Evolutionary conservation across 1,140 invertebrate genomes (phyloP).

Genomic region (Ceratina australensis): DNA sequence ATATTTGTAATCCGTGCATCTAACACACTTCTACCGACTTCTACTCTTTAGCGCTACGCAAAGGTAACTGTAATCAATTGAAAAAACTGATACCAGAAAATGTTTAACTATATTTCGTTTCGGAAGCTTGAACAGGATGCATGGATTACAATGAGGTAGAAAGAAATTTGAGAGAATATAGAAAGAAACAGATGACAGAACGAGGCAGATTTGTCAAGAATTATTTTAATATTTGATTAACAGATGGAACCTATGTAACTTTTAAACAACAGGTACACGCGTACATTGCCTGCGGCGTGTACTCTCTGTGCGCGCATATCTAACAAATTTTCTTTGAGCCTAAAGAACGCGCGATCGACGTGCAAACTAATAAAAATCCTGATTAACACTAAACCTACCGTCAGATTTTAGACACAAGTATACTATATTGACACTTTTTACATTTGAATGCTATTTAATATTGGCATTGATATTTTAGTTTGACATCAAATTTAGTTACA

Average conservation of each 20-base stretch:
- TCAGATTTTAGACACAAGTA: too few species aligned
- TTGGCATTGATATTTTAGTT: too few species aligned
- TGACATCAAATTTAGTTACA: too few species aligned
- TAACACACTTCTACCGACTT: neutral
- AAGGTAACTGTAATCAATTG: too few species aligned
- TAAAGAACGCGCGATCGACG: neutral
- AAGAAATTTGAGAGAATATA: neutral
- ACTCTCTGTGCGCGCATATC: neutral
- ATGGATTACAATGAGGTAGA: neutral
- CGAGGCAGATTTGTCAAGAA: neutral
- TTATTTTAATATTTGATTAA: neutral
- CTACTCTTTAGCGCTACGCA: too few species aligned
- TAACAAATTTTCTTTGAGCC: neutral
- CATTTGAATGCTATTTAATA: too few species aligned
- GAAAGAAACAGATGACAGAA: neutral
- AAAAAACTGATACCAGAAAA: too few species aligned
- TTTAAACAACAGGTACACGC: neutral
- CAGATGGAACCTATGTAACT: neutral
- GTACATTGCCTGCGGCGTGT: too few species aligned
- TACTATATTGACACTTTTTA: too few species aligned
- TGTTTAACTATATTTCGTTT: too few species aligned
- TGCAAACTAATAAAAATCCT: conserved; percentile 21
- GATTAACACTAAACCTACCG: too few species aligned
- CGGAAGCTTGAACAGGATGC: too few species aligned
- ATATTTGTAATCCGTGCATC: conserved; percentile 3